These are phyloP conservation scores for Araneus ventricosus DNA, from an alignment of 1,140 invertebrate species.

Conservation along the genomic window DNA sequence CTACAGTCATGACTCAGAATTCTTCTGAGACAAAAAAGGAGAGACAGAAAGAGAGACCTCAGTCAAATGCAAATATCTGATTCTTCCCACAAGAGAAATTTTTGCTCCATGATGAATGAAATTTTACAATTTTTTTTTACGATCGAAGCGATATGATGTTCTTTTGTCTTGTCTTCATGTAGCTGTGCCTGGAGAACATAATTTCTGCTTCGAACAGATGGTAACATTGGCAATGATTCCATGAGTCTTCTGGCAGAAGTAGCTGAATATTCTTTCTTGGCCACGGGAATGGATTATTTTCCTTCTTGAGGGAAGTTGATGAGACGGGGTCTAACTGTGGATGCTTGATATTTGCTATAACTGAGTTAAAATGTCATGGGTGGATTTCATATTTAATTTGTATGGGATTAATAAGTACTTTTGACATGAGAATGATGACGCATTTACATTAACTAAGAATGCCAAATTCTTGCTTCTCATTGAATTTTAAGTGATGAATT, in stretches of 20 bases:
- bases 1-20: not conserved
- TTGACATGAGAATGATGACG: too few species aligned
- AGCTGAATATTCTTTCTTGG: not conserved
- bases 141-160: not conserved
- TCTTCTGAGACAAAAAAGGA: not conserved
- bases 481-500: too few species aligned
- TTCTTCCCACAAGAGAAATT: not conserved
- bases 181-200: not conserved
- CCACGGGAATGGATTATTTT: not conserved
- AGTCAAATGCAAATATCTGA: not conserved
- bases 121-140: not conserved
- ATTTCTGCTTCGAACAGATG: not conserved
- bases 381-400: too few species aligned
- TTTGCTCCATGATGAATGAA: not conserved
- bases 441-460: too few species aligned
- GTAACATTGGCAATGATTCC: not conserved
- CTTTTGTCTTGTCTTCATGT: not conserved
- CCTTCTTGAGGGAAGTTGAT: too few species aligned
- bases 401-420: too few species aligned
- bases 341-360: too few species aligned
- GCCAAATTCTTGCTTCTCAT: too few species aligned
- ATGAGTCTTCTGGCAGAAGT: not conserved
- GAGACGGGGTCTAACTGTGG: too few species aligned
- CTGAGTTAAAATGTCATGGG: too few species aligned
- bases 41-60: not conserved